Conservation (phyloP, 2,113 vertebrate species). For the Antennarius striatus region DNA sequence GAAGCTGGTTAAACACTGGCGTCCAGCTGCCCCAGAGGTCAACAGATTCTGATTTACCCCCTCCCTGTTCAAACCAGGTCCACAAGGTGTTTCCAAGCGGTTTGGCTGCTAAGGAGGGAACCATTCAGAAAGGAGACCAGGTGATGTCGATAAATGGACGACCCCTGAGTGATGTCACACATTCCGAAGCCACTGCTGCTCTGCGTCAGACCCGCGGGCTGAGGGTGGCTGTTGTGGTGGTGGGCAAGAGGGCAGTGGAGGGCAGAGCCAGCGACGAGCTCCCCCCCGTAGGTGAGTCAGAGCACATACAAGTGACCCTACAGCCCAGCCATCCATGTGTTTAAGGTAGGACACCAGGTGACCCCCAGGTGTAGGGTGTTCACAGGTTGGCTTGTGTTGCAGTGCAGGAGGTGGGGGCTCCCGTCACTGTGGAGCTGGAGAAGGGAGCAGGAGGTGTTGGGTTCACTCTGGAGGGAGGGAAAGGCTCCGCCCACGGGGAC, state of each 20-base stretch:
- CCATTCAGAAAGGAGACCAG: slow-evolving; percentile 91
- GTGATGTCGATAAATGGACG: slow-evolving; percentile 95
- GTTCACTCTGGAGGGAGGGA: slow-evolving; percentile 94
- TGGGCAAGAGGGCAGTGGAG: slow-evolving; percentile 71
- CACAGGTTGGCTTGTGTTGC: neutral
- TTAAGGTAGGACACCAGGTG: too few relatives aligned
- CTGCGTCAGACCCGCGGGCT: slow-evolving; percentile 86
- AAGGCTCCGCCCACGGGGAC: slow-evolving; percentile 91
- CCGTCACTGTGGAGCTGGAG: slow-evolving; percentile 78
- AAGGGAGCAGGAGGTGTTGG: slow-evolving; percentile 89
- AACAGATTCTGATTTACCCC: too few relatives aligned
- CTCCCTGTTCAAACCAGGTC: slow-evolving; percentile 76
- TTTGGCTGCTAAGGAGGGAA: slow-evolving; percentile 90
- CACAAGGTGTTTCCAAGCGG: slow-evolving; percentile 90
- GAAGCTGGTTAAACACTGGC: too few relatives aligned
- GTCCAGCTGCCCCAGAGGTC: too few relatives aligned
- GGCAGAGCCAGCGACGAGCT: neutral
- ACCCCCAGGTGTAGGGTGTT: too few relatives aligned
- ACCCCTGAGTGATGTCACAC: slow-evolving; percentile 84
- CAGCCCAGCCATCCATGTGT: too few relatives aligned
- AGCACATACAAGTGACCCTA: neutral
- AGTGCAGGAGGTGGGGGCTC: slow-evolving; percentile 54
- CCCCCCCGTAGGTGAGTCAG: slow-evolving; percentile 43
- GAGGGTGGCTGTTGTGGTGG: slow-evolving; percentile 88
- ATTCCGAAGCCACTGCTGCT: slow-evolving; percentile 83